Base-by-base conservation (phyloP, 2,888 invertebrate species). In the Onchidella celtica region DNA sequence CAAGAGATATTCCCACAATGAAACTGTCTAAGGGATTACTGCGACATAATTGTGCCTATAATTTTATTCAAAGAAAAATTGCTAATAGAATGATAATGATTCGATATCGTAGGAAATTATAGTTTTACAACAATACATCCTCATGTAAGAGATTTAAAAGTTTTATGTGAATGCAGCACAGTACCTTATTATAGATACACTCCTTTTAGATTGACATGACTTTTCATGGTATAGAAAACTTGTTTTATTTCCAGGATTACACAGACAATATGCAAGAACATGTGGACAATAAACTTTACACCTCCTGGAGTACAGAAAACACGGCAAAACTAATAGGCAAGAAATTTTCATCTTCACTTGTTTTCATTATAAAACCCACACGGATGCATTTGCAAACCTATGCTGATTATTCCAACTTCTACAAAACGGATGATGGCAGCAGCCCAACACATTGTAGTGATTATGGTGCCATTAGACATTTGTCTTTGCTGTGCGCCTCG, bases 371-470 rank as follows among this genome's bases (percentile, higher is more conserved):
- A 27, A 92, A 91, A 84, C 92, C 93, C 89, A 93, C 86, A 92
- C 96, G 96, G 93, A 96, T 97, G 95, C 96, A 96, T 91, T 95
- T 96, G 89, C 96, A 96, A 90, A 97, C 96, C 80, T 97, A 97
- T 93, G 97, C 96, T 91, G 97, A 97, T 91, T 98, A 96, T 92
- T 96, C 96, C 93, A 97, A 98, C 94, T 98, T 98, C 94, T 97
- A 97, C 77, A 95, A 95, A 36, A 95, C 96, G 88, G 96, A 96
- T 93, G 95, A 96, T 82, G 89, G 93, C 80, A 97, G 97, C n/a
- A 95, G 96, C 27, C 97, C 97, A 2, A 95, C 95, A 85, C 96
- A 97, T 93, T 95, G 95, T n/a, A 95, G 95, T 17, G 95, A 95
- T 87, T 95, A 96, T 92, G 95, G 95, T 88, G 96, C 96, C 4